Percentiles rank a stretch among this genome's conserved stretches.
Evolutionary conservation across 2,113 vertebrate genomes (phyloP).

Genomic region (Actinemys pallida): DNA sequence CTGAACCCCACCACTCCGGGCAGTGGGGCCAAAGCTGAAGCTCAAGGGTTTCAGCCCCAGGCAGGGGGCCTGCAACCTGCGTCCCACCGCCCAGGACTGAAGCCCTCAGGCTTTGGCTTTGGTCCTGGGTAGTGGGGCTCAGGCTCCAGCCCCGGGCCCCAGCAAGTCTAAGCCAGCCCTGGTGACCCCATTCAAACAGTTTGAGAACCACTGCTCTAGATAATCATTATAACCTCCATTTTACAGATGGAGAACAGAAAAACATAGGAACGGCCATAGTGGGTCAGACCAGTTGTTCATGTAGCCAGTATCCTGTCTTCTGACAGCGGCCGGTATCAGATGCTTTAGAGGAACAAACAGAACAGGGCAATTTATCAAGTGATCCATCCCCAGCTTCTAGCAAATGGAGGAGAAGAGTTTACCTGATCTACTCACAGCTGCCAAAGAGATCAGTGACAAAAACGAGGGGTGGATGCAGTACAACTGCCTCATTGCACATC

Average conservation of each 20-base stretch:
- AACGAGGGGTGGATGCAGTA: not conserved
- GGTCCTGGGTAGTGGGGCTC: too few relatives aligned
- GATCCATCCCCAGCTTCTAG: not conserved
- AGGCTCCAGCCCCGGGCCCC: too few relatives aligned
- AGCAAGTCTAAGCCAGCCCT: too few relatives aligned
- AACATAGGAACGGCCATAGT: not conserved
- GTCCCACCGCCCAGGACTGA: too few relatives aligned
- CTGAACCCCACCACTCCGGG: too few relatives aligned
- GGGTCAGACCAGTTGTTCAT: not conserved
- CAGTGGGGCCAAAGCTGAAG: too few relatives aligned
- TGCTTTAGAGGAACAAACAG: not conserved
- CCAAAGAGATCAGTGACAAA: not conserved
- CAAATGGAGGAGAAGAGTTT: not conserved
- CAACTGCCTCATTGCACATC: not conserved
- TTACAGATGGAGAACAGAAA: not conserved
- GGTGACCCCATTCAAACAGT: too few relatives aligned
- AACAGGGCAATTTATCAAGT: not conserved
- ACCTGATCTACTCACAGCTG: not conserved
- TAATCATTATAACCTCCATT: not conserved
- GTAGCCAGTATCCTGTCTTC: not conserved
- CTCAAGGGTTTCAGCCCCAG: too few relatives aligned
- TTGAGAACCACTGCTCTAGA: not conserved
- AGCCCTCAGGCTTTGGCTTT: too few relatives aligned
- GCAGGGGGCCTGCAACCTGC: too few relatives aligned
- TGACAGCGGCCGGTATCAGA: not conserved